phyloP scores from a whole-genome alignment of 2,888 invertebrate genomes.

The Phytoseiulus persimilis region DNA sequence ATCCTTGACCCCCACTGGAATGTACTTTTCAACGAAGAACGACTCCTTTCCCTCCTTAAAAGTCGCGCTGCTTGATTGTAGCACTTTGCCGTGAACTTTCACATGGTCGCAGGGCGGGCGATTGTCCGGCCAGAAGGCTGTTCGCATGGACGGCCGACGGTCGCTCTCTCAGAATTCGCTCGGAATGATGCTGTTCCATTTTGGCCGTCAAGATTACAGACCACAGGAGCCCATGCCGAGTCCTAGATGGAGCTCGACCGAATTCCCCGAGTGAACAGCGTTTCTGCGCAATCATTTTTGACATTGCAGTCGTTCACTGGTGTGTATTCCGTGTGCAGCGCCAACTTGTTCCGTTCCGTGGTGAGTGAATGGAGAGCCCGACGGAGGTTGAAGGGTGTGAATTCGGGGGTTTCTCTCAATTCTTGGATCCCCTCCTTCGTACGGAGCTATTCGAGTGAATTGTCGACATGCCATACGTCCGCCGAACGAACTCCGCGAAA shows the following conservation, averaged over 20 bases:
- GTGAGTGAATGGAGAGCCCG: background rate
- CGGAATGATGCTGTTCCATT: background rate
- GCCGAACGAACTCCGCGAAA: background rate
- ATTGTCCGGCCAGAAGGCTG: background rate
- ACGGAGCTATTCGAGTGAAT: too few species aligned
- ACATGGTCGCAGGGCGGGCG: background rate
- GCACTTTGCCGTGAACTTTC: background rate
- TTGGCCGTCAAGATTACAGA: background rate
- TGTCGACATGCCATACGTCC: background rate
- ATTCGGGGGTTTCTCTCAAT: too few species aligned
- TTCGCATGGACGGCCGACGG: background rate
- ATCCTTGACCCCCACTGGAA: background rate
- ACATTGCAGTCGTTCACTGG: background rate
- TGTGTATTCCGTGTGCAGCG: background rate
- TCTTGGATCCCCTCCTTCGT: too few species aligned
- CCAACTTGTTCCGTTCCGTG: background rate
- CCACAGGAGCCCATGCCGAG: background rate
- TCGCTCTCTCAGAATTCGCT: background rate
- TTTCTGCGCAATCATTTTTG: background rate
- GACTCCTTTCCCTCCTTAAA: background rate
- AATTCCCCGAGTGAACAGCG: background rate
- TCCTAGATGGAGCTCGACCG: background rate
- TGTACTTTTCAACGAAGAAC: background rate
- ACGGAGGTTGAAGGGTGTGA: background rate
- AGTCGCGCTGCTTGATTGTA: background rate